These are phyloP conservation scores for Pachyseris speciosa DNA, from an alignment of 64 coral and sea anemone genomes.

Conservation along the genomic window DNA sequence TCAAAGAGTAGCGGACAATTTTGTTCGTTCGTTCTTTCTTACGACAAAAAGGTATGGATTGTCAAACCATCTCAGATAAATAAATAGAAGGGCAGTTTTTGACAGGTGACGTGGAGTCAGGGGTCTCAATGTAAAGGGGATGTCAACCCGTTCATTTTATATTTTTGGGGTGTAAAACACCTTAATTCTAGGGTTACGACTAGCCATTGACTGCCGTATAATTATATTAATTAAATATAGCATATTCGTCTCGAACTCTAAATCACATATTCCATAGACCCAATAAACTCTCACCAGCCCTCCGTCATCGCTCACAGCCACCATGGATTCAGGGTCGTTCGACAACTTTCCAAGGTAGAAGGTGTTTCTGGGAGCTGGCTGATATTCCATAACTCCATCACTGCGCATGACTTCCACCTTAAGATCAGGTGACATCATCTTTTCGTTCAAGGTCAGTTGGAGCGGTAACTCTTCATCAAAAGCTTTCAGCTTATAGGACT, in stretches of 20 bases:
- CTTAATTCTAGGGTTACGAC: no score
- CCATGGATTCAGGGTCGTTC: neutral
- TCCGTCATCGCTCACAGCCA: neutral
- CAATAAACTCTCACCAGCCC: conserved; percentile 13
- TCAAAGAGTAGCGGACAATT: no score
- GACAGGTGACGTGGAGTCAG: no score
- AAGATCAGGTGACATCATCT: conserved; percentile 1
- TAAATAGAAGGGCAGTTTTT: no score
- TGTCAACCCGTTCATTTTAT: no score
- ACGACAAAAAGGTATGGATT: no score
- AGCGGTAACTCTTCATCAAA: conserved; percentile 4
- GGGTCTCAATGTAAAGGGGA: no score
- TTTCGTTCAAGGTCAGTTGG: neutral
- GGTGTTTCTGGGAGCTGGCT: neutral
- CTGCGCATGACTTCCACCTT: conserved; percentile 3
- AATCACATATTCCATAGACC: neutral
- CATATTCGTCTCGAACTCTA: neutral
- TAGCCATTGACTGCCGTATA: no score
- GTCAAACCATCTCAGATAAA: no score
- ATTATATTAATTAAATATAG: no score
- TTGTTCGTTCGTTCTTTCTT: no score
- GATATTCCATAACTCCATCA: neutral
- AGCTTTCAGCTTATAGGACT: neutral
- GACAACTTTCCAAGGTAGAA: conserved; percentile 28
- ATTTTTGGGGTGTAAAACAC: no score